Evolutionary conservation across 1,140 invertebrate genomes (phyloP).

Genomic region (Pemphigus obesinymphae): DNA sequence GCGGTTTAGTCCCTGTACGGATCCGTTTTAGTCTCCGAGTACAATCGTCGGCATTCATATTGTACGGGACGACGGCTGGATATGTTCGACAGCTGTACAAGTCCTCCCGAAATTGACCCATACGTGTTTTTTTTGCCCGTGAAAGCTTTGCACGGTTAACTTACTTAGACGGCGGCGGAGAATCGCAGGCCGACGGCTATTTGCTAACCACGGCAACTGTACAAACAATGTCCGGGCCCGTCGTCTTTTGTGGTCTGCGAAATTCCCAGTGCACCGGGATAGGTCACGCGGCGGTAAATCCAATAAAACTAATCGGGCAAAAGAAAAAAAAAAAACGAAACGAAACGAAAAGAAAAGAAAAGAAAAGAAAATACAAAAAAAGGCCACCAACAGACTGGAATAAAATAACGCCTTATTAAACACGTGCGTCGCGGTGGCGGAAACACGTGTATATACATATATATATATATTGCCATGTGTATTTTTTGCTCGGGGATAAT

Average conservation of each 20-base stretch:
- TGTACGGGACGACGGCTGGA: background rate
- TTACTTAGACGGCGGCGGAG: background rate
- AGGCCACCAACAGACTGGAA: conserved; percentile 28
- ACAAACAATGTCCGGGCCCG: background rate
- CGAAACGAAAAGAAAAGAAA: background rate
- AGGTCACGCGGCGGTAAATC: conserved; percentile 29
- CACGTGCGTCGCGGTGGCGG: background rate
- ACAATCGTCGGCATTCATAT: too few species aligned
- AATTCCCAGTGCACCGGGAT: conserved; percentile 13
- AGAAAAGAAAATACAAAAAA: background rate
- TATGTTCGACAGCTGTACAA: background rate
- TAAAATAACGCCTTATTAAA: conserved; percentile 34
- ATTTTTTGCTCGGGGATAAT: background rate
- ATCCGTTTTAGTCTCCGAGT: too few species aligned
- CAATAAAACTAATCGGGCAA: conserved; percentile 29
- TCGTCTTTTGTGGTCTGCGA: conserved; percentile 16
- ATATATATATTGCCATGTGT: background rate
- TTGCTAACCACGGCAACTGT: conserved; percentile 12
- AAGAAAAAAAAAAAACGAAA: background rate
- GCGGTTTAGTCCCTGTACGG: background rate
- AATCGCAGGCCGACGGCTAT: conserved; percentile 25
- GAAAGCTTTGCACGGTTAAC: conserved; percentile 39
- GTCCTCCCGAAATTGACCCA: background rate
- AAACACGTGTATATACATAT: too few species aligned
- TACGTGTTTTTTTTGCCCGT: conserved; percentile 3